A percentile compares a stretch with the other conserved stretches of the same genome.
Evolutionary conservation across 1,140 invertebrate species (phyloP).

Genomic region (Diorhabda carinulata): DNA sequence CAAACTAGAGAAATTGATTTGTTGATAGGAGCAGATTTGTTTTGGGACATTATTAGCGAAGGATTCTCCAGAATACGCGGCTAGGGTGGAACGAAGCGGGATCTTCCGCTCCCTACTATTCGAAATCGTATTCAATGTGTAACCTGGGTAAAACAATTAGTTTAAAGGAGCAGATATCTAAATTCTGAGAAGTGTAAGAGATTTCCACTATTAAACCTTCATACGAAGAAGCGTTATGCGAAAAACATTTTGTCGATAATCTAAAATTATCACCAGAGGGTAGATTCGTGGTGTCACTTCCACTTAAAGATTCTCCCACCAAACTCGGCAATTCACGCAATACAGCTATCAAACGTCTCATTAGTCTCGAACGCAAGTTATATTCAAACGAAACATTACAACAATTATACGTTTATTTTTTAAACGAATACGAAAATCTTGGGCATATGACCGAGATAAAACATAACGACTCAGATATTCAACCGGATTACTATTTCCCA

Average conservation of each 20-base stretch:
- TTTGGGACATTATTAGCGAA: conserved; percentile 4
- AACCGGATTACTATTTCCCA: neutral
- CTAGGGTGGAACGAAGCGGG: too few species aligned
- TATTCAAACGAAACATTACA: neutral
- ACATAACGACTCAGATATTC: neutral
- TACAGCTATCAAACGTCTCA: neutral
- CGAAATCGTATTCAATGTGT: too few species aligned
- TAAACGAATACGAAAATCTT: neutral
- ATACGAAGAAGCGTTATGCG: neutral
- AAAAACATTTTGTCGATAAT: too few species aligned
- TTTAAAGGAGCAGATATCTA: neutral
- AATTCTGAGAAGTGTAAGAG: neutral
- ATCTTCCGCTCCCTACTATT: too few species aligned
- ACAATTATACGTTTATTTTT: neutral
- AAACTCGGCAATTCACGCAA: neutral
- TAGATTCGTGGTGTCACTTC: neutral
- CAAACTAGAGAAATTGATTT: conserved; percentile 11
- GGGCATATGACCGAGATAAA: neutral
- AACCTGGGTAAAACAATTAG: too few species aligned
- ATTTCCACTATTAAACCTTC: conserved; percentile 7
- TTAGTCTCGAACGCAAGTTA: neutral
- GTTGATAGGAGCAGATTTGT: conserved; percentile 14
- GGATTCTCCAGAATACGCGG: conserved; percentile 19
- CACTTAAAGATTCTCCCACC: neutral
- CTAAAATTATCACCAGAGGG: too few species aligned